Evolutionary conservation across 2,113 vertebrate species (phyloP), one percentile per base, ranked within the genome.

Genomic region (Cettia cetti): DNA sequence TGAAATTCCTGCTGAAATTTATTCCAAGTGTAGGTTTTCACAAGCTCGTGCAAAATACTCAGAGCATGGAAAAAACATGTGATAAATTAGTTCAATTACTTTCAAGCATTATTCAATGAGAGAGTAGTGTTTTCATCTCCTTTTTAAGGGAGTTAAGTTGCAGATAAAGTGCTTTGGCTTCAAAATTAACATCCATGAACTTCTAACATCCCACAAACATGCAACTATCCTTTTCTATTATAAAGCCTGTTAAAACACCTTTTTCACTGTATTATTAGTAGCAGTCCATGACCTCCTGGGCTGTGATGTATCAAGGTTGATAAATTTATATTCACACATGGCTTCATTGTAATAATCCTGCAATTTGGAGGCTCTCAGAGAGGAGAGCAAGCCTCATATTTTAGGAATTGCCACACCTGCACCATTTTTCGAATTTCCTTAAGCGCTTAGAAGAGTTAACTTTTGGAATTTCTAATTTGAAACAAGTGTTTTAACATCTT

Each of bases 231-330:
- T 61, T 90, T 83, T 95, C 82, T 86, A 82, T 80, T 75, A 94
- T 24, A 74, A 95, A 90, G 11, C 87, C 86, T 86, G 94, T 92
- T 96, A 97, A 97, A 96, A 91, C 94, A 96, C 95, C 93, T 92
- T 79, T 95, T 94, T 40, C 68, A 66, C 54, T 47, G 49, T n/a
- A 57, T 54, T 28, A 71, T 26, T 61, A 57, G 13, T 4, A 47
- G 22, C 3, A 49, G n/a, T 31, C 45, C n/a, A 50, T 9, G 45
- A 12, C 64, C 9, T 63, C 8, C 4, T 5, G 35, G 52, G 35
- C 2, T 74, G 13, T 24, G 26, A 50, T 23, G 15, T 0, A 14
- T 83, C 89, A 77, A 92, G 45, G 37, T 66, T 49, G 50, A 8
- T 31, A 68, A 76, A 45, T 87, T 94, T 6, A 88, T 26, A 88